A percentile compares a stretch with the other conserved stretches of the same genome.
These are phyloP conservation scores for Mustelus asterias DNA, from an alignment of 2,113 vertebrate genomes.

Conservation along the genomic window DNA sequence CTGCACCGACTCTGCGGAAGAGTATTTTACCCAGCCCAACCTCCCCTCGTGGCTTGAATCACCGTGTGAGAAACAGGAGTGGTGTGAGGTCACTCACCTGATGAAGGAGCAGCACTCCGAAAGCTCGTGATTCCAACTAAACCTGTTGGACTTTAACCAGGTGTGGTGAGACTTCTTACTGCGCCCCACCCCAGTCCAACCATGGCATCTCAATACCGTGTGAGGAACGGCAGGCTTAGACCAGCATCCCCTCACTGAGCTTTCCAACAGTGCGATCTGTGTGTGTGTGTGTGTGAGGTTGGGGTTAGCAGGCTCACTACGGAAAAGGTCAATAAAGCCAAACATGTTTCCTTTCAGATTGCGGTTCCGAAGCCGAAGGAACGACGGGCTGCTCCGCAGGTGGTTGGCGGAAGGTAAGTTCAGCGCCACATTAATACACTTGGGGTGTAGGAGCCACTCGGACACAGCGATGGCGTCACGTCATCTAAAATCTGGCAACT, in stretches of 20 bases:
- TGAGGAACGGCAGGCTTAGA: neutral
- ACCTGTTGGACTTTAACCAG: too few species aligned
- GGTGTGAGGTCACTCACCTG: too few species aligned
- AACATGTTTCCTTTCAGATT: constrained; percentile 14
- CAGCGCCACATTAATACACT: neutral
- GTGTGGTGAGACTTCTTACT: too few species aligned
- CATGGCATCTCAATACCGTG: too few species aligned
- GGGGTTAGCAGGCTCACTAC: neutral
- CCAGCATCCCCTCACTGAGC: neutral
- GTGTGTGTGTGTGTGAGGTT: neutral
- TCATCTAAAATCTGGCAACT: neutral
- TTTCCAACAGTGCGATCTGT: neutral
- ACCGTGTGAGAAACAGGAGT: too few species aligned
- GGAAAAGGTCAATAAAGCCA: neutral
- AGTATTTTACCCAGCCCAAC: too few species aligned
- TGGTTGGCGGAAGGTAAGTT: neutral
- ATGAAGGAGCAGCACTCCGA: too few species aligned
- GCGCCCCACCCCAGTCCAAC: too few species aligned
- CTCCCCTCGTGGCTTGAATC: neutral
- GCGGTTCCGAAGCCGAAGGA: constrained; percentile 8
- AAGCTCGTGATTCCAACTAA: too few species aligned
- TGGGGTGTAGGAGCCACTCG: neutral
- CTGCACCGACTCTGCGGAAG: too few species aligned
- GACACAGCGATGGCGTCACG: neutral
- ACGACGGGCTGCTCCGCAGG: neutral